Evolutionary conservation across 2,888 invertebrate genomes (phyloP).

Genomic region (Sinotaia quadrata): DNA sequence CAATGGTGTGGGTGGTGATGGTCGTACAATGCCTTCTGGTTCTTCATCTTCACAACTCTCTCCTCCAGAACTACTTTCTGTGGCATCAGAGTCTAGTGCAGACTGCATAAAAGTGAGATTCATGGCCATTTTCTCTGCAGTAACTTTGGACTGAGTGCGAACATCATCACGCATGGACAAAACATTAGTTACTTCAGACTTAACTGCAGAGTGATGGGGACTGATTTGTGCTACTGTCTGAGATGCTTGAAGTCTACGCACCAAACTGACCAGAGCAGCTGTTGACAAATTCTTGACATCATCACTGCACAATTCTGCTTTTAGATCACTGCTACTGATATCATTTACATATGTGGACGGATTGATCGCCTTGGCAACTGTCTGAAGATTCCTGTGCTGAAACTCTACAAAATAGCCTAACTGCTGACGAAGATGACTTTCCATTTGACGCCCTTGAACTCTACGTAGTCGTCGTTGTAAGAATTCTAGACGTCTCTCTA

Average conservation of each 20-base stretch:
- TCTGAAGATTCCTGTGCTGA: conserved; percentile 75
- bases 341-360: conserved; percentile 28
- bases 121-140: conserved; percentile 82
- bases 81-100: conserved; percentile 91
- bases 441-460: conserved; percentile 82
- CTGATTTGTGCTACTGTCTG: neutral
- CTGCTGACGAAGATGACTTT: conserved; percentile 85
- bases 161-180: conserved; percentile 60
- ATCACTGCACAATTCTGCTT: conserved; percentile 62
- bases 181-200: conserved; percentile 45
- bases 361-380: conserved; percentile 57
- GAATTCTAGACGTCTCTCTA: conserved; percentile 82
- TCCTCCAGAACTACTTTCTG: conserved; percentile 93
- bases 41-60: conserved; percentile 91
- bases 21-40: conserved; percentile 28
- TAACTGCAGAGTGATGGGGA: conserved; percentile 31
- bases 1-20: conserved; percentile 40
- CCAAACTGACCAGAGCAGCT: conserved; percentile 77
- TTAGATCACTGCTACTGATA: conserved; percentile 25
- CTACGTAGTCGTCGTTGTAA: conserved; percentile 83
- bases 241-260: conserved; percentile 74
- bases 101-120: conserved; percentile 83
- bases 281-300: conserved; percentile 73
- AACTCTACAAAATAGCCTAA: conserved; percentile 83
- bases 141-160: conserved; percentile 75